phyloP scores from a whole-genome alignment of 2,797 vertebrate species.

The Chelon auratus region DNA sequence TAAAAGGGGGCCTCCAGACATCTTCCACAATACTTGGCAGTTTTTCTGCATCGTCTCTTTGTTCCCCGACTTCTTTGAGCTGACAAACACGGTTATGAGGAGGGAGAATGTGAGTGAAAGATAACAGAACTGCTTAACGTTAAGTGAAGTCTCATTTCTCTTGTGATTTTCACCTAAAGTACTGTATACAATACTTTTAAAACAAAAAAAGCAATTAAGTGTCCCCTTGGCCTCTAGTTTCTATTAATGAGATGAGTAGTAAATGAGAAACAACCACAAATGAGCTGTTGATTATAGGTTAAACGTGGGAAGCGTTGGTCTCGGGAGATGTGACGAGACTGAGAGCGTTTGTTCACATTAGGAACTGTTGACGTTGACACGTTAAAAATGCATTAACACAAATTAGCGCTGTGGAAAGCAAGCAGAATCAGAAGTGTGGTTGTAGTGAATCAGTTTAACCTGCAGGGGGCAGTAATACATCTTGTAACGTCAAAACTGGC shows the following conservation, averaged over 20 bases:
- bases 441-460: too few species aligned
- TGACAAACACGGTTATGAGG: constrained; percentile 7
- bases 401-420: too few species aligned
- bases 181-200: background rate
- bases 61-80: constrained; percentile 40
- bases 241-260: background rate
- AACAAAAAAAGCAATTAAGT: too few species aligned
- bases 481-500: too few species aligned
- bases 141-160: constrained; percentile 11
- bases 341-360: too few species aligned
- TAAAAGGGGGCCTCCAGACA: constrained; percentile 43
- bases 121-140: constrained; percentile 43
- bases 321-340: too few species aligned
- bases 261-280: background rate
- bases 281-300: background rate
- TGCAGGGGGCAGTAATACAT: too few species aligned
- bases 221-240: background rate
- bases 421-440: too few species aligned
- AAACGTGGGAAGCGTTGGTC: background rate
- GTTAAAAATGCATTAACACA: too few species aligned
- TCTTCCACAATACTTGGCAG: constrained; percentile 33
- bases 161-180: constrained; percentile 7
- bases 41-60: constrained; percentile 34
- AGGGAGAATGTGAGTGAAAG: constrained; percentile 27
- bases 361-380: too few species aligned